Conservation (phyloP, 1,140 invertebrate genomes). For the Cotesia chilonis region DNA sequence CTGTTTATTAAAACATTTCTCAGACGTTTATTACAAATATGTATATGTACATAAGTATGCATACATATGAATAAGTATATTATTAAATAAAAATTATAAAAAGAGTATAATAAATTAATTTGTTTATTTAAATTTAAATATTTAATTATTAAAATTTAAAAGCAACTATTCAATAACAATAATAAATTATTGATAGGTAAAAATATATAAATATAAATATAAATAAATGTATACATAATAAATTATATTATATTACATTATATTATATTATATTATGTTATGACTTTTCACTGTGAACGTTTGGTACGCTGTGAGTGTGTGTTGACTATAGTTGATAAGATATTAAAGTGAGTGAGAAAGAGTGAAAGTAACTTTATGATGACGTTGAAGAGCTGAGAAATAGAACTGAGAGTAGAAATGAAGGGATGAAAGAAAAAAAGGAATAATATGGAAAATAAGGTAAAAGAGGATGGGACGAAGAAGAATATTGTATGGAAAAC, state of each 20-base stretch:
- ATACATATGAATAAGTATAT: too few relatives aligned
- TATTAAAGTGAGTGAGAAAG: slow-evolving; percentile 24
- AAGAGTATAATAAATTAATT: too few relatives aligned
- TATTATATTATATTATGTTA: slow-evolving; percentile 1
- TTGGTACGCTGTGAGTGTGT: slow-evolving; percentile 21
- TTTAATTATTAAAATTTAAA: too few relatives aligned
- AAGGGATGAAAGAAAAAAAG: too few relatives aligned
- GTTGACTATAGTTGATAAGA: background rate
- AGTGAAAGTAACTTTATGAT: slow-evolving; percentile 21
- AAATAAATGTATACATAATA: background rate
- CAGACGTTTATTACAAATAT: too few relatives aligned
- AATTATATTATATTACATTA: background rate
- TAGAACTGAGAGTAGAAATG: too few relatives aligned
- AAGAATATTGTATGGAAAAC: slow-evolving; percentile 45
- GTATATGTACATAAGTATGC: too few relatives aligned
- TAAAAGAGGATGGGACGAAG: slow-evolving; percentile 37
- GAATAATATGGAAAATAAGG: slow-evolving; percentile 35
- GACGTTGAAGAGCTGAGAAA: too few relatives aligned
- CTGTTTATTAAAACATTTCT: too few relatives aligned
- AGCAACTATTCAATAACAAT: background rate
- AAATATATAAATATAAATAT: background rate
- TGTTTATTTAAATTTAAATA: too few relatives aligned
- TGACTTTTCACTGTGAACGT: slow-evolving; percentile 15
- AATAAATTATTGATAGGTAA: background rate
- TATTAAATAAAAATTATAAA: too few relatives aligned